Conservation (phyloP, 2,888 invertebrate species). For the Euzetes globulus region DNA sequence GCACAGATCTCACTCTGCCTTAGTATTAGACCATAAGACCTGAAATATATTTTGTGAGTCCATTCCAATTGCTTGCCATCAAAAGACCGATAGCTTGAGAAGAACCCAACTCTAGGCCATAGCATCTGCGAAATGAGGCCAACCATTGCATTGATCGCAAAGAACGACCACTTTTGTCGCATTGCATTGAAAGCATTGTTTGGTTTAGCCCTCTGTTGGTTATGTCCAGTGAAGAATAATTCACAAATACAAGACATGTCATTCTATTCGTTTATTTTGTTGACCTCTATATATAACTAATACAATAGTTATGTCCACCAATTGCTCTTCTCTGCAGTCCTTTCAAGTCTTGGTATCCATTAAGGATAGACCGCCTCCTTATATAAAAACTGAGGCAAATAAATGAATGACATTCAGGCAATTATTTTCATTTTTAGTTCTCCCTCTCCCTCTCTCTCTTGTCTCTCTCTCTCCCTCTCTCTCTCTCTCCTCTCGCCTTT, state of each 20-base stretch:
- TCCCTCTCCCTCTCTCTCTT: background rate
- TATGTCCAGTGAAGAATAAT: slow-evolving; percentile 12
- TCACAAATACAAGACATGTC: slow-evolving; percentile 13
- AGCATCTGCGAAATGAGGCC: slow-evolving; percentile 14
- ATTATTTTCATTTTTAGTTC: slow-evolving; percentile 19
- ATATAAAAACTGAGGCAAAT: slow-evolving; percentile 6
- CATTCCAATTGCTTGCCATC: background rate
- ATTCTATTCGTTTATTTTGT: slow-evolving; percentile 23
- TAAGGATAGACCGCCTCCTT: background rate
- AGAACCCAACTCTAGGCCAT: background rate
- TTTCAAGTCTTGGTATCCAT: background rate
- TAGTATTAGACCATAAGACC: background rate
- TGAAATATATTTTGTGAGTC: background rate
- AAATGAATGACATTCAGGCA: slow-evolving; percentile 28
- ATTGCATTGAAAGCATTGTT: background rate
- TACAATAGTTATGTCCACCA: slow-evolving; percentile 5
- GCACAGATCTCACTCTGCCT: background rate
- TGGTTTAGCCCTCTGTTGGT: background rate
- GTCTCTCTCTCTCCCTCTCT: background rate
- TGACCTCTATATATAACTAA: background rate
- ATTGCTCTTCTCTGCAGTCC: background rate
- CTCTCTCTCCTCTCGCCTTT: background rate
- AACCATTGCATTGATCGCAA: background rate
- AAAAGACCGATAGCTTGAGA: background rate
- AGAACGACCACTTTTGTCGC: background rate